Evolutionary conservation across 2,888 invertebrate species (phyloP), one percentile per base, ranked within the genome.

Genomic region (Spilosoma lubricipeda): DNA sequence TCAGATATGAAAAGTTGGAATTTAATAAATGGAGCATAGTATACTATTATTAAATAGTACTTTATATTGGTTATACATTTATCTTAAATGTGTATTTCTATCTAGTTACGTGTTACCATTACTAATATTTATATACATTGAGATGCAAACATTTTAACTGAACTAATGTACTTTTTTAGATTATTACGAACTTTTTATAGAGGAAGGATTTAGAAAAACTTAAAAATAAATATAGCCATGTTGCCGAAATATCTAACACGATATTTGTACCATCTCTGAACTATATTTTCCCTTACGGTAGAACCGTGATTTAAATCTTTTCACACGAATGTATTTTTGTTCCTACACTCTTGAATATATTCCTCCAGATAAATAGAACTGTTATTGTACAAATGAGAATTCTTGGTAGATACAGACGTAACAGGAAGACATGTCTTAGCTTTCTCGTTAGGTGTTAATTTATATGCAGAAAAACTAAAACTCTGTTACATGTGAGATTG

Each of bases 251-350:
- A 56, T n/a, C 30, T 30, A 69, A 36, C n/a, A 11, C 48, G 36
- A 18, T 36, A 36, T 69, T 13, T 56, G n/a, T 33, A 33, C 23
- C 33, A 23, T 30, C 45, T 45, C 45, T 33, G 3, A 63, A 52
- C 33, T 45, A 48, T 27, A 71, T 70, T 42, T 71, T 33, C 33
- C n/a, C 39, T 67, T 67, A 67, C 71, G 9, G 27, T 63, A 45
- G 67, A 45, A 67, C 63, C 66, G 33, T 39, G 39, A 75, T 45
- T 70, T 83, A 80, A 83, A 83, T 80, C 78, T 23, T 39, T 80
- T 70, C 71, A 59, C 81, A 70, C 72, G 42, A 78, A 71, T 74
- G 45, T 45, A 45, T 45, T 45, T 45, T 7, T 45, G 77, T 73
- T 75, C 65, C 69, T 71, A 33, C 71, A 80, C 75, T 74, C 73